Evolutionary conservation across 2,797 vertebrate species (phyloP).

Genomic region (Protosalanx chinensis): DNA sequence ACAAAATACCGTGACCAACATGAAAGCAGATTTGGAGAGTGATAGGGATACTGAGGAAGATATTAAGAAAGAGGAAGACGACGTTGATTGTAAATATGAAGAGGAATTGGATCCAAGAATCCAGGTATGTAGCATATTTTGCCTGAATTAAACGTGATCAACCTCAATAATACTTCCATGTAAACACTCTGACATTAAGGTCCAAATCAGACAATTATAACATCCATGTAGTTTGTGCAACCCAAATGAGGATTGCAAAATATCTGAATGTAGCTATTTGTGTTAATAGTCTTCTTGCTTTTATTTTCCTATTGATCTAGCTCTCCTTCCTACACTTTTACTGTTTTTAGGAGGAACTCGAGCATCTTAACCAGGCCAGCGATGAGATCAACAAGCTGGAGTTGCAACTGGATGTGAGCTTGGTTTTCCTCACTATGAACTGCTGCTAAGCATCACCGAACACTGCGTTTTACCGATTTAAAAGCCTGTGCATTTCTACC

Average conservation of each 20-base stretch:
- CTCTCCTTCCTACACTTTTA: background rate
- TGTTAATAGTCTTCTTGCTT: background rate
- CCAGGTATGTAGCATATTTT: constrained; percentile 63
- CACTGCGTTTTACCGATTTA: background rate
- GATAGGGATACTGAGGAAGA: constrained; percentile 34
- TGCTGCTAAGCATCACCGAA: background rate
- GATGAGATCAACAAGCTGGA: constrained; percentile 90
- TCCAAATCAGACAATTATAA: too few relatives aligned
- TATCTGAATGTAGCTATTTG: background rate
- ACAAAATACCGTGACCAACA: constrained; percentile 28
- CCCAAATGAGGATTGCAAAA: background rate
- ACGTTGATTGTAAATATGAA: constrained; percentile 62
- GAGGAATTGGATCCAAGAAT: constrained; percentile 84
- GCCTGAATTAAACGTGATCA: background rate
- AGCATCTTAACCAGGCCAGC: constrained; percentile 89
- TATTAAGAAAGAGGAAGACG: constrained; percentile 25
- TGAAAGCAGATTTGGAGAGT: constrained; percentile 19
- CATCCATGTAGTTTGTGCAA: background rate
- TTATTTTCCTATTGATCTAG: background rate
- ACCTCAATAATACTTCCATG: background rate
- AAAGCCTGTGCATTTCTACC: background rate
- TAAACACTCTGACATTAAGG: background rate
- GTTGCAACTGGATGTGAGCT: constrained; percentile 85
- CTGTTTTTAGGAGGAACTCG: constrained; percentile 81
- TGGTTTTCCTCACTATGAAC: background rate